Conservation (phyloP, 2,888 invertebrate genomes). For the Temnothorax unifasciatus region DNA sequence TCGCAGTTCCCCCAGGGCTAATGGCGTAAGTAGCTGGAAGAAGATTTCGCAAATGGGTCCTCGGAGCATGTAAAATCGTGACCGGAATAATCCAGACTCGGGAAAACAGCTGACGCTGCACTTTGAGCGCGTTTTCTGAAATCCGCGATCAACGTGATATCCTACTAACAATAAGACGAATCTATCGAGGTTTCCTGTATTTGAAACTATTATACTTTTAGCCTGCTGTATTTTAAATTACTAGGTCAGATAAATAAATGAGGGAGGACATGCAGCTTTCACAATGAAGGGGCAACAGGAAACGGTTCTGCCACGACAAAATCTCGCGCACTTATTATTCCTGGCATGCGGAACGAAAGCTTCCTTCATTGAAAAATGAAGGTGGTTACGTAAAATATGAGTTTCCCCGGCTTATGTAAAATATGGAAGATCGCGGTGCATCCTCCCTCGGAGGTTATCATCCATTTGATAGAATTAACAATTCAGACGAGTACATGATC, state of each 20-base stretch:
- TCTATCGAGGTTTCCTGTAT: background rate
- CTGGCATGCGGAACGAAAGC: background rate
- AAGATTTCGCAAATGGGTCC: constrained; percentile 27
- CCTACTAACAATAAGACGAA: background rate
- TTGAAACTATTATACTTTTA: constrained; percentile 23
- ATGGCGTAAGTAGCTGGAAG: constrained; percentile 36
- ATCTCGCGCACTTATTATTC: constrained; percentile 33
- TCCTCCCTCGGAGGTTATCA: background rate
- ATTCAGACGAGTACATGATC: constrained; percentile 62
- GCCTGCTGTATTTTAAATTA: background rate
- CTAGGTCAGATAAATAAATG: constrained; percentile 15
- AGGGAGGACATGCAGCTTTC: background rate
- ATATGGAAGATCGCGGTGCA: constrained; percentile 7
- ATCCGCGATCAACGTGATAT: background rate
- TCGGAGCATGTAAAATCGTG: constrained; percentile 23
- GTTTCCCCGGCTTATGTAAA: constrained; percentile 1
- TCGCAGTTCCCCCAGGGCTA: constrained; percentile 19
- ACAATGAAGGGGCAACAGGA: background rate
- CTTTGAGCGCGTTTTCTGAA: constrained; percentile 41
- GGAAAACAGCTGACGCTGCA: constrained; percentile 48
- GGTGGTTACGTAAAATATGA: background rate
- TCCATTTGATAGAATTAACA: constrained; percentile 64
- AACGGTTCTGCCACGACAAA: constrained; percentile 9
- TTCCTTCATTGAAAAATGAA: constrained; percentile 30
- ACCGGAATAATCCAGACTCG: constrained; percentile 39